A percentile compares a stretch with the other conserved stretches of the same genome.
Evolutionary conservation across 2,113 vertebrate species (phyloP).

Genomic region (Butastur rufipennis): DNA sequence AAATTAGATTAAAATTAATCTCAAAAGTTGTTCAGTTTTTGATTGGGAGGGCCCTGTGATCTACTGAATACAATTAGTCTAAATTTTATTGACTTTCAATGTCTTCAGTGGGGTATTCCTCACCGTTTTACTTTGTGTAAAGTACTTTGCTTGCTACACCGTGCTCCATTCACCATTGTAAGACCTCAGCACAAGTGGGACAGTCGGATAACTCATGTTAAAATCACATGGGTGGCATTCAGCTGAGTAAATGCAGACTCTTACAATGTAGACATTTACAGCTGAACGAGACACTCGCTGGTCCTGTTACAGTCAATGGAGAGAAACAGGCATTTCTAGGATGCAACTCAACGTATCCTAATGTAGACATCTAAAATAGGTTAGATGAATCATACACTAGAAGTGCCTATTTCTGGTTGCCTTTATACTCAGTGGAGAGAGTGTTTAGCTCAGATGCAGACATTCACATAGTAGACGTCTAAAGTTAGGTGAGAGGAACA

Average conservation of each 20-base stretch:
- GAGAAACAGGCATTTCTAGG: slow-evolving; percentile 48
- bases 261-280: background rate
- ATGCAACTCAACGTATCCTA: slow-evolving; percentile 18
- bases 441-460: slow-evolving; percentile 45
- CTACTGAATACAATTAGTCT: background rate
- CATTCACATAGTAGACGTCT: slow-evolving; percentile 20
- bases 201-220: background rate
- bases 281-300: background rate
- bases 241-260: slow-evolving; percentile 1
- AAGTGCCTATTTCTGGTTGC: slow-evolving; percentile 39
- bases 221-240: background rate
- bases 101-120: background rate
- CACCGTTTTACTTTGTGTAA: background rate
- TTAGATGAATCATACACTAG: slow-evolving; percentile 41
- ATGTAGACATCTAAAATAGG: slow-evolving; percentile 39
- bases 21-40: background rate
- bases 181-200: background rate
- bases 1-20: background rate
- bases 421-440: slow-evolving; percentile 5
- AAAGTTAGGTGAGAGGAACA: slow-evolving; percentile 50
- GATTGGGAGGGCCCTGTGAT: background rate
- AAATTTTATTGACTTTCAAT: background rate
- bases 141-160: background rate
- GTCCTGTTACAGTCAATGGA: slow-evolving; percentile 7
- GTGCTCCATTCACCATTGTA: background rate